Conservation (phyloP, 2,888 invertebrate genomes). For the Barypeithes pellucidus region DNA sequence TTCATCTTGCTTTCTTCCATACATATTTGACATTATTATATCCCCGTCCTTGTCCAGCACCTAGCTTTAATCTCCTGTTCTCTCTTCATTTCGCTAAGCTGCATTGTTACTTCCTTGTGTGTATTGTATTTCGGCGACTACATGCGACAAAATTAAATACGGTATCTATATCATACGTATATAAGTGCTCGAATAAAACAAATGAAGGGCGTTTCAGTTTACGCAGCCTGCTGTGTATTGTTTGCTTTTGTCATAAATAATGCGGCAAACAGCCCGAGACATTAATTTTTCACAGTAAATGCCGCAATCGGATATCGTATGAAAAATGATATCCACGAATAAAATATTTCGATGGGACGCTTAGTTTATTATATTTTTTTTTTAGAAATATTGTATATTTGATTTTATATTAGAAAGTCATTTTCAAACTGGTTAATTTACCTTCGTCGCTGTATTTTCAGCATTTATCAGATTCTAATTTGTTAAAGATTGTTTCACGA, state of each 20-base stretch:
- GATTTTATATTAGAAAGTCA: too few species aligned
- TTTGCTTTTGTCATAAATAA: conserved; percentile 28
- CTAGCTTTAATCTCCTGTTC: not conserved
- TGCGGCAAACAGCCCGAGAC: conserved; percentile 8
- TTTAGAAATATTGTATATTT: too few species aligned
- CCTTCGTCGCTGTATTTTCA: too few species aligned
- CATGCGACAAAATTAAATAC: conserved; percentile 13
- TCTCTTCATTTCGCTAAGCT: not conserved
- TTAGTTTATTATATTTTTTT: too few species aligned
- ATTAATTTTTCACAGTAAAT: conserved; percentile 9
- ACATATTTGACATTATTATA: not conserved
- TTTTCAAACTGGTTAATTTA: too few species aligned
- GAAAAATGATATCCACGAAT: conserved; percentile 3
- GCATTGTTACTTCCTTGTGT: conserved; percentile 7
- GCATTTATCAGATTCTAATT: too few species aligned
- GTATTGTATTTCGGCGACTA: conserved; percentile 14
- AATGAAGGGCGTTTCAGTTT: conserved; percentile 31
- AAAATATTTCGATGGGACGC: too few species aligned
- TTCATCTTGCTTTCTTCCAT: conserved; percentile 1
- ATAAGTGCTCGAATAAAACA: conserved; percentile 30
- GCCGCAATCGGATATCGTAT: conserved; percentile 5
- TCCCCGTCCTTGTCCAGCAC: not conserved
- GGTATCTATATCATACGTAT: conserved; percentile 22
- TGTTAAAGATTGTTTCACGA: too few species aligned
- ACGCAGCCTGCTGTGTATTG: conserved; percentile 11